Conservation (phyloP, 2,888 invertebrate genomes). For the Nymphalis urticae region DNA sequence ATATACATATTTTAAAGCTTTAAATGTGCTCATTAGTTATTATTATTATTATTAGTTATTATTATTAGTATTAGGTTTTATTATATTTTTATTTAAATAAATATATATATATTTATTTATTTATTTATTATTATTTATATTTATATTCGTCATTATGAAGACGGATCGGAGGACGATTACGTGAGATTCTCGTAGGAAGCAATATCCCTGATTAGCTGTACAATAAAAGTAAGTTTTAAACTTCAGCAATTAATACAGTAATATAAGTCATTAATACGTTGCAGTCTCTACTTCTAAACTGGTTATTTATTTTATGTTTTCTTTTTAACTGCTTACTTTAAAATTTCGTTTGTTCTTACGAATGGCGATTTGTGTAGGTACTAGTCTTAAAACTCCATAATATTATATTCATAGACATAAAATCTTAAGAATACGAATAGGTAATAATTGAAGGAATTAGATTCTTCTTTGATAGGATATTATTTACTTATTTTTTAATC, state of each 20-base stretch:
- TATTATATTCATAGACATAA: too few species aligned
- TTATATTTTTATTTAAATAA: slow-evolving; percentile 18
- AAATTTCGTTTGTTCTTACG: slow-evolving; percentile 6
- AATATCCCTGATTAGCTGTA: slow-evolving; percentile 51
- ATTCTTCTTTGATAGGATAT: not conserved
- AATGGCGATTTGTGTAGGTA: not conserved
- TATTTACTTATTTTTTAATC: not conserved
- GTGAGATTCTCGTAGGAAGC: slow-evolving; percentile 54
- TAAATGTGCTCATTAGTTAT: slow-evolving; percentile 25
- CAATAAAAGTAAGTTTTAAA: slow-evolving; percentile 43
- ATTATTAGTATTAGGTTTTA: slow-evolving; percentile 1
- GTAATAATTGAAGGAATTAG: not conserved
- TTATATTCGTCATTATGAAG: slow-evolving; percentile 21
- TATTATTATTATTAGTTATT: too few species aligned
- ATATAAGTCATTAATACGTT: slow-evolving; percentile 46
- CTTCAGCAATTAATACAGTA: slow-evolving; percentile 48
- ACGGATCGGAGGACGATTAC: slow-evolving; percentile 39
- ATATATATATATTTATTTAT: too few species aligned
- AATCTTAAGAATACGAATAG: too few species aligned
- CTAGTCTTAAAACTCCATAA: too few species aligned
- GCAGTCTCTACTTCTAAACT: slow-evolving; percentile 41
- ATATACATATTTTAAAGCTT: slow-evolving; percentile 31
- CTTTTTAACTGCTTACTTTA: slow-evolving; percentile 8
- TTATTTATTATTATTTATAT: slow-evolving; percentile 14
- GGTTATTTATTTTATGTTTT: not conserved